Conservation (phyloP, 1,140 invertebrate species). For the Triops cancriformis region DNA sequence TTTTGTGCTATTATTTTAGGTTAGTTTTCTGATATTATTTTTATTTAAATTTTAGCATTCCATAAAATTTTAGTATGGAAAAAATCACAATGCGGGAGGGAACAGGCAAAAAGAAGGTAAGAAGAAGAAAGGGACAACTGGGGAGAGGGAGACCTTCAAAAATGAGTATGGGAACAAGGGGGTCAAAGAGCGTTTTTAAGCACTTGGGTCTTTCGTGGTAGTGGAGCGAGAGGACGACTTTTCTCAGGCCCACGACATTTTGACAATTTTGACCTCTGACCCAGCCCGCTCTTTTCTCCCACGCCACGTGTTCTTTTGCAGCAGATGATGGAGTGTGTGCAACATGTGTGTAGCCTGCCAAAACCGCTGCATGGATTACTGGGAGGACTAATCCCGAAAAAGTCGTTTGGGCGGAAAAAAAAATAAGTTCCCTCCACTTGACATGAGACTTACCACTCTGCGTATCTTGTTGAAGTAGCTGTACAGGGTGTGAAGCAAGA, state of each 20-base stretch:
- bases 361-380: background rate
- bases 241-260: background rate
- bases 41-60: too few relatives aligned
- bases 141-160: background rate
- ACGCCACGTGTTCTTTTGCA: background rate
- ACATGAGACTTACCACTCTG: too few relatives aligned
- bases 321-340: constrained; percentile 6
- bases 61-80: too few relatives aligned
- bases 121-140: background rate
- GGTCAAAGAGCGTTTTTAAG: constrained; percentile 24
- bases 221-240: background rate
- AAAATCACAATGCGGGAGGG: too few relatives aligned
- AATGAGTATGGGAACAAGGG: constrained; percentile 13
- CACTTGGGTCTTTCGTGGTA: background rate
- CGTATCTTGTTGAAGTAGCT: too few relatives aligned
- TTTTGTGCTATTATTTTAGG: too few relatives aligned
- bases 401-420: too few relatives aligned
- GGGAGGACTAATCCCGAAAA: too few relatives aligned
- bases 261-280: constrained; percentile 3
- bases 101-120: background rate
- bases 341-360: background rate
- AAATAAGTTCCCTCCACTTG: too few relatives aligned
- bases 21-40: too few relatives aligned
- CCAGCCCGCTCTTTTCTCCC: background rate
- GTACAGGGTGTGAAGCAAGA: too few relatives aligned